These are phyloP conservation scores for Embiotoca jacksoni DNA, from an alignment of 2,113 vertebrate species.

Conservation along the genomic window DNA sequence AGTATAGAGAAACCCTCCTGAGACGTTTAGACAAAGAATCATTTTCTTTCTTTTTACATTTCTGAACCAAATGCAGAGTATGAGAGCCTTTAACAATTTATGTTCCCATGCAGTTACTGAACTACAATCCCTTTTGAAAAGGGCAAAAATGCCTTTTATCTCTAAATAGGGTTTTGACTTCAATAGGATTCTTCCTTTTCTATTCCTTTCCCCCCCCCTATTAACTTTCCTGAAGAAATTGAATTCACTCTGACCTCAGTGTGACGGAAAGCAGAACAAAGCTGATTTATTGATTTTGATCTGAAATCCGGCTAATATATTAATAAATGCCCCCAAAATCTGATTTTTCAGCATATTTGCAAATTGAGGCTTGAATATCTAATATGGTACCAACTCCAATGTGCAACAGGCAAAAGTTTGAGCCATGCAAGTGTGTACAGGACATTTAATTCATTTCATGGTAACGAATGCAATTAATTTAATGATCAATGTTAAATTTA, in stretches of 20 bases:
- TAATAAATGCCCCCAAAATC: conserved; percentile 7
- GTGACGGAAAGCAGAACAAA: conserved; percentile 27
- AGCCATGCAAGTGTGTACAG: no score
- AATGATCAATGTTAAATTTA: no score
- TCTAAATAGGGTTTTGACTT: conserved; percentile 56
- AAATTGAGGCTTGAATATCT: not conserved
- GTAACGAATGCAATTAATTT: no score
- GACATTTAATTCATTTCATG: not conserved
- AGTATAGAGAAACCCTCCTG: conserved; percentile 8
- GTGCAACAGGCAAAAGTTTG: not conserved
- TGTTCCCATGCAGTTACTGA: conserved; percentile 52
- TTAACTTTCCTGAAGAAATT: conserved; percentile 38
- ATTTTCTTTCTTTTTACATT: conserved; percentile 40
- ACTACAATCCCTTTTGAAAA: conserved; percentile 54
- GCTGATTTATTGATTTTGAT: conserved; percentile 29
- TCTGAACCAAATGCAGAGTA: conserved; percentile 35
- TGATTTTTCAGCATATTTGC: not conserved
- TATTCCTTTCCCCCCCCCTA: not conserved
- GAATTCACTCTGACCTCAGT: conserved; percentile 46
- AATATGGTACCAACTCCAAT: not conserved
- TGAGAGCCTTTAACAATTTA: conserved; percentile 50
- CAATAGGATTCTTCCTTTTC: conserved; percentile 33
- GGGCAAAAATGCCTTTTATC: conserved; percentile 51
- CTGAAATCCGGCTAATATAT: conserved; percentile 25
- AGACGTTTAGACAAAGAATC: conserved; percentile 32